A percentile compares a stretch with the other conserved stretches of the same genome.
Evolutionary conservation across 2,888 invertebrate species (phyloP).

Genomic region (Lapara coniferarum): DNA sequence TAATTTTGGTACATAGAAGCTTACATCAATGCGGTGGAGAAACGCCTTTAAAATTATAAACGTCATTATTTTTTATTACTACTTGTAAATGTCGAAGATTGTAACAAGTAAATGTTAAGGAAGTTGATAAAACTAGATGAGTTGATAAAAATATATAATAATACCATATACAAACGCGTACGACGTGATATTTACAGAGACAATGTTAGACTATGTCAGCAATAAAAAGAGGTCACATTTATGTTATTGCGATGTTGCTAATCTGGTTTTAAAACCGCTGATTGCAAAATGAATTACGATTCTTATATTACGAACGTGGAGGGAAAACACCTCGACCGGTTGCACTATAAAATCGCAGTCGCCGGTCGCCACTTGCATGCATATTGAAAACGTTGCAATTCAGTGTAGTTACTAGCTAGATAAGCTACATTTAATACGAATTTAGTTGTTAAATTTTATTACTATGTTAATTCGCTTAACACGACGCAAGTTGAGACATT

Average conservation of each 20-base stretch:
- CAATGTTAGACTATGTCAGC: not conserved
- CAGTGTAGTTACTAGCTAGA: not conserved
- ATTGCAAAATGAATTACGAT: slow-evolving; percentile 15
- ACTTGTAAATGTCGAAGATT: no score
- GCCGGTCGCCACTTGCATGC: not conserved
- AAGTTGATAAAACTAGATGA: not conserved
- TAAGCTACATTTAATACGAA: not conserved
- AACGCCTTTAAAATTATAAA: no score
- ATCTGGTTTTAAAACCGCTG: slow-evolving; percentile 1
- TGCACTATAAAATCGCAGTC: slow-evolving; percentile 1
- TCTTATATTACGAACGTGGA: slow-evolving; percentile 1
- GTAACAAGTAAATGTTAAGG: not conserved
- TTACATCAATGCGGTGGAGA: no score
- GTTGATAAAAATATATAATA: not conserved
- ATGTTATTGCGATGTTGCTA: slow-evolving; percentile 5
- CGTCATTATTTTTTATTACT: no score
- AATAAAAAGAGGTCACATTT: slow-evolving; percentile 17
- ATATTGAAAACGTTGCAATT: not conserved
- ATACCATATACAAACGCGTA: not conserved
- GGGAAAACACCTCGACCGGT: not conserved
- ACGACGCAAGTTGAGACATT: not conserved
- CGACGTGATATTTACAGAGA: not conserved
- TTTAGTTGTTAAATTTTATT: slow-evolving; percentile 1
- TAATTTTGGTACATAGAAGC: no score
- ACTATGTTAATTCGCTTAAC: not conserved